Base-by-base conservation (phyloP, 2,113 vertebrate genomes). In the Cnemophilus loriae region DNA sequence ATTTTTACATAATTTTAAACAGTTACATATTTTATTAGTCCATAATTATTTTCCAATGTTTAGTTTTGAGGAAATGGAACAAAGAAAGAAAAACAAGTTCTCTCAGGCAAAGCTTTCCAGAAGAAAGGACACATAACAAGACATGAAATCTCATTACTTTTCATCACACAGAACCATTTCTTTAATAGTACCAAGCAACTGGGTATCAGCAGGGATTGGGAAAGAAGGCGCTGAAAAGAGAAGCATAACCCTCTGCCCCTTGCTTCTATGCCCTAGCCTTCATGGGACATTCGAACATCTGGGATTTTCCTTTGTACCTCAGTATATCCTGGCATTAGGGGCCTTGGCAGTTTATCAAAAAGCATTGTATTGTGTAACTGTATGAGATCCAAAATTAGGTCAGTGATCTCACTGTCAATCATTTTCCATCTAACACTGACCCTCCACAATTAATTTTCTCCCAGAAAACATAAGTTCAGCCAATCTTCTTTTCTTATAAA, bases 221-320 rank as follows among this genome's bases (percentile, higher is more conserved):
- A 87, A 91, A 44, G 52, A 61, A 85, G 52, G 33, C 13, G 19
- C 64, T 84, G 90, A 76, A 79, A 94, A 84, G 50, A 76, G 71
- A 81, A 87, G 60, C 79, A 63, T 65, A 96, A 83, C 75, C 50
- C 74, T 73, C 60, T 74, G 53, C 41, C 69, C 60, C 50, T 42
- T 69, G 33, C 63, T 60, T 79, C 82, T 52, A 41, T 50, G 67
- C 44, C 68, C 46, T 18, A 32, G 33, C 10, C n/a, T 96, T 90
- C 64, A 46, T 44, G 59, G 50, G 91, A 44, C 21, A 65, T 52
- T 80, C 0, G 0, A 88, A 93, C 78, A 94, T 86, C 90, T 96
- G 84, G 84, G 90, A 53, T 91, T 84, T 95, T 94, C 89, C 89
- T 91, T 85, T 93, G 35, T 77, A 83, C 67, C 56, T 82, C 74